Base-by-base conservation (phyloP, 2,888 invertebrate genomes). In the Leptopterna dolabrata region DNA sequence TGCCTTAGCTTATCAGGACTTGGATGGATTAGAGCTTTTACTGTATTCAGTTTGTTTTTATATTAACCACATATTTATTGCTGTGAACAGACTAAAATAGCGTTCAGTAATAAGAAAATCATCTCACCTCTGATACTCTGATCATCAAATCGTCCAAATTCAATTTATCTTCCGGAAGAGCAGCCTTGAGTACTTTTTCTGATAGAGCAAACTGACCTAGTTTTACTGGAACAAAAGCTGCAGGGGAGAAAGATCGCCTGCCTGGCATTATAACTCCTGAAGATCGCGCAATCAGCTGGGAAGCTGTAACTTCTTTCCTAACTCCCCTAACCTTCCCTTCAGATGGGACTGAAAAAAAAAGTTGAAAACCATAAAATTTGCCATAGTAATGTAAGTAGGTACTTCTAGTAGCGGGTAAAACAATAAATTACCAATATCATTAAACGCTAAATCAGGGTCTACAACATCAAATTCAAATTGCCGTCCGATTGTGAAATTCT, bases 191-290 rank as follows among this genome's bases (percentile, higher is more conserved):
- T 73, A 94, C 90, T 88, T 91, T 92, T 16, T 93, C 92, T 6
- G 94, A 94, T 78, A 94, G 93, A 0, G 91, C 91, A 89, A 89
- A 92, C 0, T 24, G 4, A 0, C 90, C 93, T 16, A 95, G 90
- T 89, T 92, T 93, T 0, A 93, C 92, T 14, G 93, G 92, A 29
- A 95, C 90, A 92, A 97, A 97, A 63, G 95, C 93, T 6, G 95
- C 93, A 14, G 93, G 91, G 88, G 92, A 93, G 0, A 90, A 89
- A 0, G 92, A 90, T 82, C 91, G 92, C 19, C 94, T 93, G 7
- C 96, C 96, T 45, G 91, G 91, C 71, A 93, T 91, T 41, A 91
- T 76, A 43, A 89, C 86, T 76, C 90, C 90, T 76, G 88, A 88
- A 27, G 89, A 88, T 0, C 90, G 89, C n/a, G 89, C 89, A 41